Evolutionary conservation across 2,888 invertebrate genomes (phyloP).

Genomic region (Eupeodes luniger): DNA sequence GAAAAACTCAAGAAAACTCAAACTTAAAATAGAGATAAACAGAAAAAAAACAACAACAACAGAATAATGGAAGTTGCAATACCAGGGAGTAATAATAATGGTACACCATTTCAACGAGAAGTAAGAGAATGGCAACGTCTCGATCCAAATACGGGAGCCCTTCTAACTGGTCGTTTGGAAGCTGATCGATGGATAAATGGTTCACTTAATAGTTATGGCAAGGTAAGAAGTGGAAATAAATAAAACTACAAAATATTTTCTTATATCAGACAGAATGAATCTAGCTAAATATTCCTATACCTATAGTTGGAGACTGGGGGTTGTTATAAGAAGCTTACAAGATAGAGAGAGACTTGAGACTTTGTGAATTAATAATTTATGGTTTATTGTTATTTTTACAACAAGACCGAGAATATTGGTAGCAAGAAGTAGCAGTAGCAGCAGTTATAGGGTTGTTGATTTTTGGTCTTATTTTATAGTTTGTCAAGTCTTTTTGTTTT

Average conservation of each 20-base stretch:
- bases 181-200: conserved; percentile 85
- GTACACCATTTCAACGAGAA: conserved; percentile 84
- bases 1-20: neutral
- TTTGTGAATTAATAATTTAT: conserved; percentile 63
- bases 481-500: neutral
- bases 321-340: neutral
- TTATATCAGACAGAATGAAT: conserved; percentile 32
- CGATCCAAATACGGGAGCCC: conserved; percentile 84
- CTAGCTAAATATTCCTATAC: neutral
- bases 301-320: conserved; percentile 49
- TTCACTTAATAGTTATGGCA: conserved; percentile 84
- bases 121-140: conserved; percentile 85
- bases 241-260: conserved; percentile 6
- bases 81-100: conserved; percentile 78
- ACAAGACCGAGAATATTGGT: conserved; percentile 1
- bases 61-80: conserved; percentile 78
- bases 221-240: conserved; percentile 81
- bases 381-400: conserved; percentile 60
- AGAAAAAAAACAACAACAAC: conserved; percentile 11
- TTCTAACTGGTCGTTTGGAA: conserved; percentile 84
- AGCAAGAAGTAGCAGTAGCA: neutral
- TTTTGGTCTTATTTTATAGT: neutral
- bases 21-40: conserved; percentile 4
- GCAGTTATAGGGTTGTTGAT: conserved; percentile 8
- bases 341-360: conserved; percentile 28